Conservation (phyloP, 1,140 invertebrate species). For the Ceratosolen fusciceps region DNA sequence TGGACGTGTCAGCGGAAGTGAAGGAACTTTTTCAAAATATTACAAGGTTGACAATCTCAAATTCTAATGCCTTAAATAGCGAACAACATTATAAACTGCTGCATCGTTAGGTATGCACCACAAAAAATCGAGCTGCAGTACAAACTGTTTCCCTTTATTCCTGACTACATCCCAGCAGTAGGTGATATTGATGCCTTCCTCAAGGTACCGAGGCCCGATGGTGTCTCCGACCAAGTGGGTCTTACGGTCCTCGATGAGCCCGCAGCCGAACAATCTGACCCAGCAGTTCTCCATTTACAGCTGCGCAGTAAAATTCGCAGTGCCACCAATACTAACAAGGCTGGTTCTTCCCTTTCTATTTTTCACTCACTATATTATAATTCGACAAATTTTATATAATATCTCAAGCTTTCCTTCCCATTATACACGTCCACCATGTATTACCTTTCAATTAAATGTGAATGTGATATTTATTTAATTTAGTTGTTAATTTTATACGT, state of each 20-base stretch:
- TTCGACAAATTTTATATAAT: too few relatives aligned
- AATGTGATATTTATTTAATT: too few relatives aligned
- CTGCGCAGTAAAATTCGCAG: slow-evolving; percentile 86
- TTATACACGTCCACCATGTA: too few relatives aligned
- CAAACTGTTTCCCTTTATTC: slow-evolving; percentile 94
- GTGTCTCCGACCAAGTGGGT: slow-evolving; percentile 81
- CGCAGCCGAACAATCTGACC: slow-evolving; percentile 93
- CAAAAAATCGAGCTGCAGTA: slow-evolving; percentile 92
- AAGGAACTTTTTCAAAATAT: slow-evolving; percentile 96
- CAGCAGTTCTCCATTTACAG: slow-evolving; percentile 93
- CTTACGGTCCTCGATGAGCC: slow-evolving; percentile 95
- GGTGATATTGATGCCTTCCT: slow-evolving; percentile 99
- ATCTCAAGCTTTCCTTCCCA: too few relatives aligned
- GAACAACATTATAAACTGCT: not conserved
- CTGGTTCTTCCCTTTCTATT: not conserved
- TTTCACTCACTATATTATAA: too few relatives aligned
- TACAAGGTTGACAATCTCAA: slow-evolving; percentile 77
- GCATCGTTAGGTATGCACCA: slow-evolving; percentile 83
- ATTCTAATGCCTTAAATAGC: not conserved
- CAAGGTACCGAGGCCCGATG: slow-evolving; percentile 89
- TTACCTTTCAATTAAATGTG: too few relatives aligned
- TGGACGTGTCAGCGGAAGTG: slow-evolving; percentile 87
- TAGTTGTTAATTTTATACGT: too few relatives aligned
- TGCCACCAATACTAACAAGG: slow-evolving; percentile 51
- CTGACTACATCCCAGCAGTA: slow-evolving; percentile 97